Percentiles rank a stretch among this genome's conserved stretches.
These are phyloP conservation scores for Eurytoma californica DNA, from an alignment of 2,888 invertebrate genomes.

Conservation along the genomic window DNA sequence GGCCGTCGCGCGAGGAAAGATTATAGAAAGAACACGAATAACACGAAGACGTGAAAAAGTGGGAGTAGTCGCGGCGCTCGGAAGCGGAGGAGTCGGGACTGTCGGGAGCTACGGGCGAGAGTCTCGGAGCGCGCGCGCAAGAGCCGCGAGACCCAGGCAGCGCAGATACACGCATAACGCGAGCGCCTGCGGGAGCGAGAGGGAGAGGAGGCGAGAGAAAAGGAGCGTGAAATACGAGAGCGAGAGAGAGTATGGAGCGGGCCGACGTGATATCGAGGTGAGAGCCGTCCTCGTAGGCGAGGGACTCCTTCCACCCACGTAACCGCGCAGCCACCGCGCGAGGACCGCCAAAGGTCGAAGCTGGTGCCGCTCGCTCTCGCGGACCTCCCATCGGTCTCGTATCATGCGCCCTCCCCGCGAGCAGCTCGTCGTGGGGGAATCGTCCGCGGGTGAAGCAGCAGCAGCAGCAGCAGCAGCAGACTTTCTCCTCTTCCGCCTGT, in stretches of 20 bases:
- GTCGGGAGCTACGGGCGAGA: constrained; percentile 13
- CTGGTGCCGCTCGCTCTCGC: not conserved
- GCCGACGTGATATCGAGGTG: not conserved
- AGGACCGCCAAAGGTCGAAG: not conserved
- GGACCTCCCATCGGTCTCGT: not conserved
- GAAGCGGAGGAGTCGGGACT: constrained; percentile 19
- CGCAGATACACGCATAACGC: not conserved
- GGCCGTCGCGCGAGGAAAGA: constrained; percentile 30
- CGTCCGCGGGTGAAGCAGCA: constrained; percentile 31
- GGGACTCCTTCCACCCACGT: not conserved
- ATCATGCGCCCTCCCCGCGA: constrained; percentile 3
- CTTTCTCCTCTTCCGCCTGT: constrained; percentile 39
- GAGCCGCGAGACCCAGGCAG: not conserved
- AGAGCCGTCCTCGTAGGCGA: not conserved
- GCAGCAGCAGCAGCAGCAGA: constrained; percentile 1
- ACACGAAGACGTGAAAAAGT: constrained; percentile 51
- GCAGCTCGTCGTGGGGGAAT: constrained; percentile 12
- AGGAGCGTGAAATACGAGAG: not conserved
- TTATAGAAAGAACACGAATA: constrained; percentile 24
- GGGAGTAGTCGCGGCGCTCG: constrained; percentile 46
- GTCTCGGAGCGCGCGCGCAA: not conserved
- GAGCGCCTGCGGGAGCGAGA: constrained; percentile 28
- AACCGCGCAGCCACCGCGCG: constrained; percentile 4
- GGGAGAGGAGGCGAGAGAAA: constrained; percentile 19
- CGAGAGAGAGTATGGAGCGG: not conserved